Evolutionary conservation across 2,888 invertebrate species (phyloP), one percentile per base, ranked within the genome.

Genomic region (Tiliacea aurago): DNA sequence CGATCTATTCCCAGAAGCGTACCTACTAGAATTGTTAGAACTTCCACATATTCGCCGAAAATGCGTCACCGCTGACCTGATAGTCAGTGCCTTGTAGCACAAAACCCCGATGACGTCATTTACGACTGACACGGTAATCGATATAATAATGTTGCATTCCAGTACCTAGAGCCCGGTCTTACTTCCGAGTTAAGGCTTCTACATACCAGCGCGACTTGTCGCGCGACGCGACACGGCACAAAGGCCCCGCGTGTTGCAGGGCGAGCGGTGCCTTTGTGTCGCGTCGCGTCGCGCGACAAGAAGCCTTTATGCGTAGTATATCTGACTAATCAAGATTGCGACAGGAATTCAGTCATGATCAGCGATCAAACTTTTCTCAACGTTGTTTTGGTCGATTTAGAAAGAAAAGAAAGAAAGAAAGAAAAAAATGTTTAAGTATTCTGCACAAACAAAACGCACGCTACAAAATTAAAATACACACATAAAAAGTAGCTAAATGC

Each of bases 91-190:
- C 41, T 59, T 13, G 51, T 73, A 45, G 28, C 20, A 73, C 75
- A 80, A 79, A 79, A 65, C 43, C 49, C 49, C 56, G 64, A 72
- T 84, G 84, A 74, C 78, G 64, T 82, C 85, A 83, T 51, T 69
- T 45, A 62, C 53, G 37, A 64, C 51, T 74, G 70, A 69, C 83
- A 65, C 61, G 23, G 56, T 74, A 84, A 84, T 82, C 73, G 37
- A 84, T 78, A 83, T 82, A 82, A 82, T 74, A 81, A 69, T 47
- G 63, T 64, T 61, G 85, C 83, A 82, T 84, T 78, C 82, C 78
- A 49, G 69, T 73, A 68, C 55, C 70, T 41, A 55, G 65, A 67
- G 62, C 37, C 45, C n/a, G 53, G 62, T 62, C 59, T 70, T 62
- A 51, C 41, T 62, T 63, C 56, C 7, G 23, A 65, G 47, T 62